phyloP scores from a whole-genome alignment of 2,888 invertebrate genomes.

The Mythimna vitellina region DNA sequence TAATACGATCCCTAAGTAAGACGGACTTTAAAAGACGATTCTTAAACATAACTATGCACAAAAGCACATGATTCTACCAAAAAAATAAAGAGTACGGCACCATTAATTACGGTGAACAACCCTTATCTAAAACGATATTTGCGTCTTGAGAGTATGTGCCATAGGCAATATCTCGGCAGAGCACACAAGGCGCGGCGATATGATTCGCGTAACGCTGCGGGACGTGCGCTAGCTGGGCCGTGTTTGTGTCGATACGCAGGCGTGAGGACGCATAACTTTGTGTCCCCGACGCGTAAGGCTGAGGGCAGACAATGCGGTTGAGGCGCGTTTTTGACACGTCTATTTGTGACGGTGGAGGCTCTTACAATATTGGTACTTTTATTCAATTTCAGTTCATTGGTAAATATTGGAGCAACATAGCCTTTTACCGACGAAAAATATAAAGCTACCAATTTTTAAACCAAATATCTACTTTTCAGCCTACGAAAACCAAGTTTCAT shows the following conservation, averaged over 20 bases:
- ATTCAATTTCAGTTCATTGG: too few relatives aligned
- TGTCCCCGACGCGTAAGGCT: neutral
- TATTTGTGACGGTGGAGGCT: too few relatives aligned
- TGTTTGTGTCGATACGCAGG: constrained; percentile 12
- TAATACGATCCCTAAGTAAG: neutral
- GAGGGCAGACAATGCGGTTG: neutral
- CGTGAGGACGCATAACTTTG: constrained; percentile 50
- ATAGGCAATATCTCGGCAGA: constrained; percentile 29
- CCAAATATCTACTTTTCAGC: too few relatives aligned
- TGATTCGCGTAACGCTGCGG: constrained; percentile 4
- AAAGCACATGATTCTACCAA: too few relatives aligned
- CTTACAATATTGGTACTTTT: too few relatives aligned
- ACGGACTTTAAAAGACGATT: neutral
- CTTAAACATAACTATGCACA: too few relatives aligned
- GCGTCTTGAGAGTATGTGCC: constrained; percentile 2
- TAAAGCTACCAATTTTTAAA: too few relatives aligned
- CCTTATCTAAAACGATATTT: constrained; percentile 17
- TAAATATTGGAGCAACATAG: too few relatives aligned
- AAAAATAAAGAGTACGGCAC: neutral
- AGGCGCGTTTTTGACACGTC: neutral
- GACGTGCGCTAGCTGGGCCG: constrained; percentile 9
- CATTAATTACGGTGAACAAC: constrained; percentile 18
- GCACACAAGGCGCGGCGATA: constrained; percentile 17
- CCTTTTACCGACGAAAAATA: too few relatives aligned
- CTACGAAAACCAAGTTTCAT: too few relatives aligned